Conservation (phyloP, 2,888 invertebrate genomes). For the Scaptomyza caliginosa region DNA sequence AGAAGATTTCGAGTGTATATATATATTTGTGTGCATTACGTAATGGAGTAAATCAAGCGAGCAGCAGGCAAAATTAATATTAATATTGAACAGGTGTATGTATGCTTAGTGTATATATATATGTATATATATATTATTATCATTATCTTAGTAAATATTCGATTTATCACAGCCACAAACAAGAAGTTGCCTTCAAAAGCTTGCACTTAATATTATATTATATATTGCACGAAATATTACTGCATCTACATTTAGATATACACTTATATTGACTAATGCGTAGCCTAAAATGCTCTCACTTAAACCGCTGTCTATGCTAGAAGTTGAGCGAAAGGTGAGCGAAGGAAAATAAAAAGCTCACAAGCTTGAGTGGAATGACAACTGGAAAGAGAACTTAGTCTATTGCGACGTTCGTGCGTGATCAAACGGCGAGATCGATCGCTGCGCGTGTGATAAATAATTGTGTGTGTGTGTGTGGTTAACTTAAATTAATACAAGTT, state of each 20-base stretch:
- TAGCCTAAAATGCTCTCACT: not conserved
- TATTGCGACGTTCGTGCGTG: not conserved
- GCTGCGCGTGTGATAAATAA: not conserved
- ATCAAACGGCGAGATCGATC: not conserved
- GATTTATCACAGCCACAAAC: not conserved
- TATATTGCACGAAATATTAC: too few species aligned
- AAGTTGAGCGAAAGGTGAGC: too few species aligned
- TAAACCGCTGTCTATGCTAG: not conserved
- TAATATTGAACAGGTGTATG: constrained; percentile 11
- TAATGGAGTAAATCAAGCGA: constrained; percentile 15
- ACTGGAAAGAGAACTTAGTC: not conserved
- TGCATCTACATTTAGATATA: not conserved
- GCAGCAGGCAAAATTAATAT: constrained; percentile 12
- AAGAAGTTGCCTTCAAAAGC: not conserved
- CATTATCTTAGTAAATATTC: not conserved
- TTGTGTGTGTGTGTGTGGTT: too few species aligned
- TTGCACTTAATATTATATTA: not conserved
- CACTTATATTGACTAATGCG: not conserved
- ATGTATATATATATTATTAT: not conserved
- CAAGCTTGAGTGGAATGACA: too few species aligned
- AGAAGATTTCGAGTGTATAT: constrained; percentile 9
- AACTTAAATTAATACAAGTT: too few species aligned
- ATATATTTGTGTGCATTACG: constrained; percentile 2
- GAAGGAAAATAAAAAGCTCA: too few species aligned
- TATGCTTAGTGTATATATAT: not conserved